Base-by-base conservation (phyloP, 2,113 vertebrate genomes). In the Hucho hucho region DNA sequence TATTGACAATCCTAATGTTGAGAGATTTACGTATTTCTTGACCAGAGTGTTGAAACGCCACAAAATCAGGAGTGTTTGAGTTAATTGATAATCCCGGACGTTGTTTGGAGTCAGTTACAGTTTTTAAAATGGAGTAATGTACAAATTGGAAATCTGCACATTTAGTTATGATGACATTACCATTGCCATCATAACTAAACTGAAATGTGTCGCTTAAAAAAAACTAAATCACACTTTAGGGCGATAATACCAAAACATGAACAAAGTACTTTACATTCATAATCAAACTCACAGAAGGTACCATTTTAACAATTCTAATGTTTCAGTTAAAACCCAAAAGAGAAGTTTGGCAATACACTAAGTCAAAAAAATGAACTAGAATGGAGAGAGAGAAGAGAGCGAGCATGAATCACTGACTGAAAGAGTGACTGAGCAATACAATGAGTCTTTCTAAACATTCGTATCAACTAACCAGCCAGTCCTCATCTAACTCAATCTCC, bases 201-300 rank as follows among this genome's bases (percentile, higher is more conserved):
- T 47, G 71, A 88, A 89, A 84, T 6, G 63, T 28, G 58, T 69
- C 74, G 68, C 2, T 79, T 79, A 83, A 71, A 87, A 90, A 80
- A 64, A 29, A 64, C 76, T 81, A 76, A 73, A 80, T 75, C 84
- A 81, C 77, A 58, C 67, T 81, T 80, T 79, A 71, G 53, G 43
- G 67, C 46, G 72, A 84, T 53, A 4, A 53, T 69, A 80, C 70
- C 73, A 74, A 86, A 85, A 87, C 87, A 87, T 85, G 87, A 90
- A 87, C 37, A 43, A 69, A 64, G 26, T 22, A 69, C 58, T 56
- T 81, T 87, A 91, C 88, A 91, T 89, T 88, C 90, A 86, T 53
- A 18, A 16, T 56, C 53, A 18, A 56, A 56, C 53, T 56, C 18
- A 56, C 53, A 56, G 53, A 56, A 20, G 53, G 49, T 56, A 18